Evolutionary conservation across 1,140 invertebrate species (phyloP), one percentile per base, ranked within the genome.

Genomic region (Cydia amplana): DNA sequence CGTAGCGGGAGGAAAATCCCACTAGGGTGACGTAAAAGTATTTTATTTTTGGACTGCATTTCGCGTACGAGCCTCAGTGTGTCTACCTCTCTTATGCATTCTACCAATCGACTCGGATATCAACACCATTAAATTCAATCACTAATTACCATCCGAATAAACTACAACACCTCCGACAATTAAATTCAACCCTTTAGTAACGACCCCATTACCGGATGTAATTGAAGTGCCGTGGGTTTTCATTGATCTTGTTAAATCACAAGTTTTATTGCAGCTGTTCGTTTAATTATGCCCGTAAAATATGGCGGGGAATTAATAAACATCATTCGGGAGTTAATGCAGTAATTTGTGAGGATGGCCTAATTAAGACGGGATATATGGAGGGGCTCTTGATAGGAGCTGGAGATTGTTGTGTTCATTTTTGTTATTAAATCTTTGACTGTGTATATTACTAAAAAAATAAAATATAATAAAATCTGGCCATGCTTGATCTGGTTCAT

Each of bases 291-390:
- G 14, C 28, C 16, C 12, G 32, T 70, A 40, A 70, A 70, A 40
- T 70, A 70, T 70, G 65, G 32, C 64, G 18, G 65, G n/a, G 32
- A 70, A 70, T 70, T 70, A 70, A 70, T 70, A 70, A 70, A 70
- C 65, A 70, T 70, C 65, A 70, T 70, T 70, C 65, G 32, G 65
- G 65, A 70, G 32, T 70, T 70, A 70, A 70, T 70, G 65, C 65
- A 43, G 65, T 70, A 70, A 70, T 70, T 70, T 70, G 28, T 18
- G 65, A 70, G 32, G 43, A 70, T 4, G 65, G 65, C 28, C 65
- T 70, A 70, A 70, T 70, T 70, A 70, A 70, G 65, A 40, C 12
- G 65, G 40, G 65, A 65, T 70, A 12, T 70, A 70, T 70, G 65
- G 65, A 70, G 18, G 36, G 18, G n/a, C 28, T 40, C 65, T 70